Evolutionary conservation across 2,888 invertebrate genomes (phyloP), one percentile per base, ranked within the genome.

Genomic region (Bembecia ichneumoniformis): DNA sequence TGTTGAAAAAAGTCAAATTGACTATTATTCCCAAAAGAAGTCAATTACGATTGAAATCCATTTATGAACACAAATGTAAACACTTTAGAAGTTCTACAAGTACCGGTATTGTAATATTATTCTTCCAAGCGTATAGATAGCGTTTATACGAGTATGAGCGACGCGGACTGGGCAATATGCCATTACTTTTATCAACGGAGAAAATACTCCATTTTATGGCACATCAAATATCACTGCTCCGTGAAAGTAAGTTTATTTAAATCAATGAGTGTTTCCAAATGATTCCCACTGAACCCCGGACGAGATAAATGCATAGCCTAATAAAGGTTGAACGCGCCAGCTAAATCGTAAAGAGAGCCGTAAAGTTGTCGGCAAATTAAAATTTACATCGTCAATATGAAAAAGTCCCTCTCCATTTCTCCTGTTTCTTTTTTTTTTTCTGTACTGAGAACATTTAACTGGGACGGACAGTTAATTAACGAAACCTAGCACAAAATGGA

Each of bases 381-480:
- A 87, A 83, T 87, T 84, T 82, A 82, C 83, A 83, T 81, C 77
- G 80, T 68, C 83, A 77, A 80, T 83, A 83, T 83, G 83, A 83
- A 84, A 79, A 82, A 77, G 73, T 74, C 77, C 66, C 74, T 71
- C 74, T 70, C 66, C 70, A 72, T 77, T 78, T 70, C 72, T 71
- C 76, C 71, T 28, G 28, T 9, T 28, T 7, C n/a, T 28, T 28
- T 28, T 71, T 66, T 78, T 81, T 82, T 76, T 77, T 70, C 64
- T 64, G 65, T 60, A 65, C 71, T 66, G 69, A 72, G 68, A 68
- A 68, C 71, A 71, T 77, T 80, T 76, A 74, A 78, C 77, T 77
- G 76, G 77, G 71, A 72, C 71, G 73, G 79, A 81, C 81, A 78
- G 76, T 81, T 82, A 80, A 83, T 83, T 82, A 81, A 81, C 77